phyloP scores from a whole-genome alignment of 2,888 invertebrate genomes.

The Drosophila birchii region DNA sequence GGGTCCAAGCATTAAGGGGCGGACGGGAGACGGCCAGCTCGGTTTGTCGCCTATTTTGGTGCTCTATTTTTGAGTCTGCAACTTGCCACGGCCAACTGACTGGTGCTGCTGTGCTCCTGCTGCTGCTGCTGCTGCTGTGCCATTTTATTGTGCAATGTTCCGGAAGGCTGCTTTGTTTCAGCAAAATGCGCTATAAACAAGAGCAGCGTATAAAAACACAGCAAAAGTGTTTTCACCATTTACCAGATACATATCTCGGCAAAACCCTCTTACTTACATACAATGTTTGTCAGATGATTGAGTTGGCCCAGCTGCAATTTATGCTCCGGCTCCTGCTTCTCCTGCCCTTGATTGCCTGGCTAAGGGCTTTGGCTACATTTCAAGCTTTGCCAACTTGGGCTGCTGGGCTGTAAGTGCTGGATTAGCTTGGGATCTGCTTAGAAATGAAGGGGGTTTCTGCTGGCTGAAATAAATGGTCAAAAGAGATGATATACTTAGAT shows the following conservation, averaged over 20 bases:
- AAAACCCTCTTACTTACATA: constrained; percentile 15
- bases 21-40: neutral
- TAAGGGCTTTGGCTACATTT: constrained; percentile 28
- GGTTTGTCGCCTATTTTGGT: constrained; percentile 68
- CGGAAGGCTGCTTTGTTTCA: constrained; percentile 77
- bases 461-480: constrained; percentile 29
- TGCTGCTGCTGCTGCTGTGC: constrained; percentile 40
- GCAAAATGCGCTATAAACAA: constrained; percentile 70
- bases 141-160: constrained; percentile 77
- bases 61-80: constrained; percentile 73
- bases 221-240: constrained; percentile 24
- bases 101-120: neutral
- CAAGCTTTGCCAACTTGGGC: constrained; percentile 22
- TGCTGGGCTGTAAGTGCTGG: constrained; percentile 25
- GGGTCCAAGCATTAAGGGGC: constrained; percentile 20
- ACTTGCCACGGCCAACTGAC: constrained; percentile 38
- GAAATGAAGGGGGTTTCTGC: constrained; percentile 12
- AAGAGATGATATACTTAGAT: neutral
- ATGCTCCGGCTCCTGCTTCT: constrained; percentile 15
- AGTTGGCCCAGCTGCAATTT: constrained; percentile 54
- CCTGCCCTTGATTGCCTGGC: constrained; percentile 16
- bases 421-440: constrained; percentile 28
- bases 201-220: constrained; percentile 57
- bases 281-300: constrained; percentile 71
- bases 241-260: constrained; percentile 34